phyloP scores from a whole-genome alignment of 2,113 vertebrate species.

The Raja brachyura region DNA sequence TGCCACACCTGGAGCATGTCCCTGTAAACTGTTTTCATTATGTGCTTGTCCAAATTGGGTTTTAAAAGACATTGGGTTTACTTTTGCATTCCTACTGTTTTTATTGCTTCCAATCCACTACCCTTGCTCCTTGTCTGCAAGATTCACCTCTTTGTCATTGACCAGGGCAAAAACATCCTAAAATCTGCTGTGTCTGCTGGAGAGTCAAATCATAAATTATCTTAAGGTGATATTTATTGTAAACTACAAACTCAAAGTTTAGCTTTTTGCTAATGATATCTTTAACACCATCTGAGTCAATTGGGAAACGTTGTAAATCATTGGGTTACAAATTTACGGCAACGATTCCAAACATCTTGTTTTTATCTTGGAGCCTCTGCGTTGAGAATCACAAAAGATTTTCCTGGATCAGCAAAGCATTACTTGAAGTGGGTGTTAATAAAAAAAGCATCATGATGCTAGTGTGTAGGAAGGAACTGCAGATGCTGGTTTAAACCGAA shows the following conservation, averaged over 20 bases:
- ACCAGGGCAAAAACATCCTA: neutral
- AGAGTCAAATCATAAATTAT: neutral
- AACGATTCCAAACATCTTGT: neutral
- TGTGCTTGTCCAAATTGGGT: too few relatives aligned
- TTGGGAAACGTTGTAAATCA: neutral
- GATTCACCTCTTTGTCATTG: neutral
- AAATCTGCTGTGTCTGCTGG: neutral
- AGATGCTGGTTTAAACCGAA: too few relatives aligned
- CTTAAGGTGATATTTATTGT: neutral
- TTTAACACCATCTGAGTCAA: neutral
- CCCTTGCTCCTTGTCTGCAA: neutral
- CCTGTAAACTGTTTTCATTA: too few relatives aligned
- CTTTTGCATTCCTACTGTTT: neutral
- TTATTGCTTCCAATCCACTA: neutral
- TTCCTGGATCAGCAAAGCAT: neutral
- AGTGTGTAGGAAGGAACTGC: too few relatives aligned
- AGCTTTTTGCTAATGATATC: neutral
- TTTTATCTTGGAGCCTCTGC: neutral
- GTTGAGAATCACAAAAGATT: neutral
- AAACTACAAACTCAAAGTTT: neutral
- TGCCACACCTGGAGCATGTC: too few relatives aligned
- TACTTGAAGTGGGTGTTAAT: neutral
- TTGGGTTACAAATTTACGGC: neutral
- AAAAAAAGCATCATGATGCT: neutral
- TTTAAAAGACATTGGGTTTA: too few relatives aligned